phyloP scores from a whole-genome alignment of 2,797 vertebrate genomes.

The Anguilla pacifica region DNA sequence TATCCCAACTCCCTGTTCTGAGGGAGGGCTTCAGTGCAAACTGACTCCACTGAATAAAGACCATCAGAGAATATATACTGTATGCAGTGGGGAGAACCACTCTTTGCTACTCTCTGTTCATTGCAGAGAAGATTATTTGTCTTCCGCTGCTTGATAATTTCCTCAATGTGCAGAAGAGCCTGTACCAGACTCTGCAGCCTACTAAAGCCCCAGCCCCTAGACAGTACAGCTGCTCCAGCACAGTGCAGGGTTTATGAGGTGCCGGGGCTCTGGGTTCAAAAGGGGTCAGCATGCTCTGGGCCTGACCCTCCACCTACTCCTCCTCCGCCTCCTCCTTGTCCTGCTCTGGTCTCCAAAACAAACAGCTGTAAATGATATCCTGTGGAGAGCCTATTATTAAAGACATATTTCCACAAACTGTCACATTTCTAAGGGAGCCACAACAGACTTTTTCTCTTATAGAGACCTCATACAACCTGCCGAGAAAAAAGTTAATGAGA shows the following conservation, averaged over 20 bases:
- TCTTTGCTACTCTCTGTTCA: not conserved
- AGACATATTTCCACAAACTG: conserved; percentile 11
- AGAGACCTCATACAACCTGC: conserved; percentile 18
- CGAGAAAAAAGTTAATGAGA: conserved; percentile 7
- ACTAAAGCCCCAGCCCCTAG: not conserved
- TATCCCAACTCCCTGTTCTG: not conserved
- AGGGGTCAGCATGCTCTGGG: not conserved
- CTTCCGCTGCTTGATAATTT: not conserved
- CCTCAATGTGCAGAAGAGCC: not conserved
- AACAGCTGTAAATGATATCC: conserved; percentile 7
- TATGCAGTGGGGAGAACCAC: not conserved
- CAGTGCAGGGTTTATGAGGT: not conserved
- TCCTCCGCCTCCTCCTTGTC: not conserved
- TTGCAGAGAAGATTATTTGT: not conserved
- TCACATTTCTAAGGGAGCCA: conserved; percentile 14
- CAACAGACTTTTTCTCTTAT: conserved; percentile 5
- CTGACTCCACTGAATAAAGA: not conserved
- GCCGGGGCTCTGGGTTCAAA: not conserved
- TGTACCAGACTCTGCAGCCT: not conserved
- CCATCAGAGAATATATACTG: not conserved
- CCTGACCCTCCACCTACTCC: not conserved
- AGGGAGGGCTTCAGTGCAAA: not conserved
- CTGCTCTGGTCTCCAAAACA: not conserved
- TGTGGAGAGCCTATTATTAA: not conserved
- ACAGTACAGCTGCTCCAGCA: not conserved